Conservation (phyloP, 2,797 vertebrate species). For the Malacoraja senta region DNA sequence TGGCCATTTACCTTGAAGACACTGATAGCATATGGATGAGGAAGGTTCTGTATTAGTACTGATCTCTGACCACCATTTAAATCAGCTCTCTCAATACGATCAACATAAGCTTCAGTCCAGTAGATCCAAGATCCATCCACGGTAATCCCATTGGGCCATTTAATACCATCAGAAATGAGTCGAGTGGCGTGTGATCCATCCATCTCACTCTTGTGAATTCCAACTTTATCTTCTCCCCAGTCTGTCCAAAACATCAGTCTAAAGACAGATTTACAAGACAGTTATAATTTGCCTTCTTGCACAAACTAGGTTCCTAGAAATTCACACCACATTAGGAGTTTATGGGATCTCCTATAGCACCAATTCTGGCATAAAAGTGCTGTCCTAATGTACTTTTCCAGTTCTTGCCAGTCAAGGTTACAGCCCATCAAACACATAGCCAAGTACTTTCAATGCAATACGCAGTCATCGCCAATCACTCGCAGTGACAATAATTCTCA, state of each 20-base stretch:
- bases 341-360: no score
- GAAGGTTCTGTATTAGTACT: slow-evolving; percentile 81
- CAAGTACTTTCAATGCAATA: no score
- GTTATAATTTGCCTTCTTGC: neutral
- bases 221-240: slow-evolving; percentile 83
- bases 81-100: slow-evolving; percentile 84
- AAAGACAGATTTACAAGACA: slow-evolving; percentile 12
- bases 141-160: slow-evolving; percentile 91
- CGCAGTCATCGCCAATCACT: no score
- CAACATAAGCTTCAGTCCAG: slow-evolving; percentile 93
- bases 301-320: neutral
- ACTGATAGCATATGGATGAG: slow-evolving; percentile 91
- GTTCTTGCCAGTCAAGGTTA: no score
- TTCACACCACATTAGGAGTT: no score
- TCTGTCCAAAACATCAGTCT: slow-evolving; percentile 99
- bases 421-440: no score
- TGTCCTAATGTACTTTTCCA: no score
- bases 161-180: slow-evolving; percentile 78
- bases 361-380: no score
- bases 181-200: slow-evolving; percentile 71
- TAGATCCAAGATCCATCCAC: slow-evolving; percentile 88
- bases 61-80: slow-evolving; percentile 74
- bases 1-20: slow-evolving; percentile 76
- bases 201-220: slow-evolving; percentile 85
- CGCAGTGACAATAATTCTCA: no score